Evolutionary conservation across 2,888 invertebrate species (phyloP), one percentile per base, ranked within the genome.

Genomic region (Dolichopus griseipennis): DNA sequence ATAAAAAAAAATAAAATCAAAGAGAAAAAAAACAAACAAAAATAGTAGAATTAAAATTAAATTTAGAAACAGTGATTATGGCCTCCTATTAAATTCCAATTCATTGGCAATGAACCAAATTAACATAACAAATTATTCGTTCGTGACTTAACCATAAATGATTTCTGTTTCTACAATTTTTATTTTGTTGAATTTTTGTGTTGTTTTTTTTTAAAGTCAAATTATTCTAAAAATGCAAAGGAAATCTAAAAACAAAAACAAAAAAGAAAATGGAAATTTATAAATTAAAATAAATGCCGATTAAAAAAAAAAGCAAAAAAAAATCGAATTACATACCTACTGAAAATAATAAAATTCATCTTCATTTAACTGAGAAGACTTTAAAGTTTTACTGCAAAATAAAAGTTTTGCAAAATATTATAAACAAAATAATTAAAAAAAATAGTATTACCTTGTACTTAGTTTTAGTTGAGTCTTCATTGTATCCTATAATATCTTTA

Each of bases 121-220:
- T 81, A 80, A 79, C 80, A 81, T 80, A 80, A 81, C 80, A 80
- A 80, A 80, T 80, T 80, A 80, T 80, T 81, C 80, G 80, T 80
- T 80, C 80, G 80, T 80, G 80, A 80, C 80, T 81, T 75, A 77
- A 76, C 80, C 80, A 81, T 80, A 81, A 80, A 80, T 79, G 80
- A 79, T 76, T 77, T 71, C 37, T n/a, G n/a, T n/a, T n/a, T 65
- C 27, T 27, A 27, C 27, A 4, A 7, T 34, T 34, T 34, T 9
- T 34, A 9, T n/a, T 34, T 34, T 34, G 4, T 43, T 43, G 43
- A 10, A 9, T 43, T 43, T 52, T 52, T 52, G 9, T 52, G 9
- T 52, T 37, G 4, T 37, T 37, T 8, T 37, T 37, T 37, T 37
- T 37, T 37, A 18, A 52, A 18, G 15, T n/a, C n/a, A 18, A 52